Conservation (phyloP, 2,797 vertebrate genomes). For the Sebastes melanostomus region DNA sequence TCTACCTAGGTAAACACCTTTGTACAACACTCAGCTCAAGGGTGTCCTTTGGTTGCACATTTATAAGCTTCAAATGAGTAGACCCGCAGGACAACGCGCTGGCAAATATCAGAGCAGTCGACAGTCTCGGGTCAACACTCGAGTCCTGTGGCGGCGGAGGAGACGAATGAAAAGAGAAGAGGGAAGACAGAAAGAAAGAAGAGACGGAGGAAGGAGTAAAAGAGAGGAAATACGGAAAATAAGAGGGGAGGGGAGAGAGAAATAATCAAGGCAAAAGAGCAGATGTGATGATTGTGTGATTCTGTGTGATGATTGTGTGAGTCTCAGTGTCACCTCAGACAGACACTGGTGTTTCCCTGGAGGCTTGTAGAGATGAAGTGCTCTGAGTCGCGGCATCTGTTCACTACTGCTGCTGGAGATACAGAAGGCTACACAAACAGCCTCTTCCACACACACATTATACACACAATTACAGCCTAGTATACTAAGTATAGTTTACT, state of each 20-base stretch:
- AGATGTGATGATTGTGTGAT: conserved; percentile 34
- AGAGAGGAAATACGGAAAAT: not conserved
- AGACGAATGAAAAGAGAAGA: conserved; percentile 7
- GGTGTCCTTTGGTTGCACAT: conserved; percentile 54
- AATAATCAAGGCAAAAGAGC: conserved; percentile 19
- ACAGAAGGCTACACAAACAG: not conserved
- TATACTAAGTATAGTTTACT: not conserved
- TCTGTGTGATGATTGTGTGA: conserved; percentile 1
- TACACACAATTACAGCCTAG: not conserved
- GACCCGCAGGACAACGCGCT: conserved; percentile 15
- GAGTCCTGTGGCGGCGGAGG: conserved; percentile 15
- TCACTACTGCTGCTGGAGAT: conserved; percentile 10
- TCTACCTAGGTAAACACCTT: conserved; percentile 49
- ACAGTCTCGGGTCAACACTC: conserved; percentile 32
- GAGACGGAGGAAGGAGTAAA: not conserved
- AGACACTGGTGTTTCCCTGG: conserved; percentile 14
- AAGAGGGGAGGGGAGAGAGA: not conserved
- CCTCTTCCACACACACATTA: not conserved
- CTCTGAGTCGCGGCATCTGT: conserved; percentile 43
- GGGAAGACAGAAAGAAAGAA: not conserved
- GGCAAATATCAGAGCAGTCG: conserved; percentile 48
- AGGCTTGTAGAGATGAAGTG: conserved; percentile 43
- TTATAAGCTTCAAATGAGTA: conserved; percentile 58
- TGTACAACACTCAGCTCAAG: conserved; percentile 53
- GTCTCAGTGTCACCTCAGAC: conserved; percentile 20